Evolutionary conservation across 2,888 invertebrate genomes (phyloP).

Genomic region (Metopia argyrocephala): DNA sequence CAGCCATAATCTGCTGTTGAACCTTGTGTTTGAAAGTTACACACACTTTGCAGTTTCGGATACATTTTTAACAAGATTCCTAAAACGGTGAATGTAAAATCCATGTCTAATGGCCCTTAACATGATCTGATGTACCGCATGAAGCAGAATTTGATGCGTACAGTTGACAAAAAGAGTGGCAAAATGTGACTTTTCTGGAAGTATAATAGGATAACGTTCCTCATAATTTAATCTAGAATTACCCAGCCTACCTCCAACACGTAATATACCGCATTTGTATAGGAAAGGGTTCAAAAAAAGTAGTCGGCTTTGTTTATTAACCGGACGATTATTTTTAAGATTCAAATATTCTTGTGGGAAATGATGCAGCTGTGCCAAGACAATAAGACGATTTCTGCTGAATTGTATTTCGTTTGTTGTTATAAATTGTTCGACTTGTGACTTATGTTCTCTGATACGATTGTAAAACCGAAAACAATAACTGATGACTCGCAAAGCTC

Average conservation of each 20-base stretch:
- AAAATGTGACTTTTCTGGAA: not conserved
- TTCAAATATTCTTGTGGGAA: not conserved
- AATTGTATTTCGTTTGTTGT: not conserved
- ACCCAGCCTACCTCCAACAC: not conserved
- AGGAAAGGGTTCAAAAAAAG: not conserved
- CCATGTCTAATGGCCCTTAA: slow-evolving; percentile 10
- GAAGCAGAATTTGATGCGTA: slow-evolving; percentile 36
- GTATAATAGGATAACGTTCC: not conserved
- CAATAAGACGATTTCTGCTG: not conserved
- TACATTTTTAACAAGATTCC: slow-evolving; percentile 29
- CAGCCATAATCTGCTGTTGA: slow-evolving; percentile 48
- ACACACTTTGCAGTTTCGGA: slow-evolving; percentile 45
- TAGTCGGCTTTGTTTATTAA: not conserved
- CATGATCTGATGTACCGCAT: slow-evolving; percentile 47
- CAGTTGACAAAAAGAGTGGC: slow-evolving; percentile 23
- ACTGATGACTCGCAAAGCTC: slow-evolving; percentile 12
- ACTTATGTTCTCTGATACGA: not conserved
- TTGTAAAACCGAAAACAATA: slow-evolving; percentile 3
- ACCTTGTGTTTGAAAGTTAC: slow-evolving; percentile 40
- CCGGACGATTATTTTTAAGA: not conserved
- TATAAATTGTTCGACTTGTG: not conserved
- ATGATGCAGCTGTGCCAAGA: not conserved
- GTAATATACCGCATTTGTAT: not conserved
- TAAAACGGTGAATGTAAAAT: slow-evolving; percentile 32
- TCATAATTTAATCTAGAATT: slow-evolving; percentile 4